Evolutionary conservation across 1,140 invertebrate genomes (phyloP).

Genomic region (Theocolax elegans): DNA sequence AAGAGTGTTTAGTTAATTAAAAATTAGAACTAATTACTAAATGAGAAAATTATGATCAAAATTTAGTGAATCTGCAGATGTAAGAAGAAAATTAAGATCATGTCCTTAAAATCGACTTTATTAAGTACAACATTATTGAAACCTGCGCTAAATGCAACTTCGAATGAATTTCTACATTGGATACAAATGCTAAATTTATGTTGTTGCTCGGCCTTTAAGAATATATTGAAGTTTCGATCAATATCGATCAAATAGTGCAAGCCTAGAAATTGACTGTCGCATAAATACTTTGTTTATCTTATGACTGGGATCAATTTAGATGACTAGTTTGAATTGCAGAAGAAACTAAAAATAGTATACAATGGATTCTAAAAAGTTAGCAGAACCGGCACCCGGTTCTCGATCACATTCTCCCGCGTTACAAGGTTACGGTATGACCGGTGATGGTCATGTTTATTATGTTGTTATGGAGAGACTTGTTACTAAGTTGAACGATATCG

Average conservation of each 20-base stretch:
- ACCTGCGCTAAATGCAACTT: neutral
- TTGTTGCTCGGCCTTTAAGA: neutral
- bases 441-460: slow-evolving; percentile 71
- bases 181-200: neutral
- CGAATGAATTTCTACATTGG: neutral
- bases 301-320: neutral
- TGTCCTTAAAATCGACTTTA: neutral
- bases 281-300: neutral
- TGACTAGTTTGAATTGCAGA: neutral
- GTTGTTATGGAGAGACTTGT: slow-evolving; percentile 89
- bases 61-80: neutral
- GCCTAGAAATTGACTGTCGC: neutral
- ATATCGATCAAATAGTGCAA: neutral
- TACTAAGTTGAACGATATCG: slow-evolving; percentile 84
- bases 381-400: slow-evolving; percentile 49
- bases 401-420: slow-evolving; percentile 50
- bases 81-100: neutral
- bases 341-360: slow-evolving; percentile 8
- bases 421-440: slow-evolving; percentile 48
- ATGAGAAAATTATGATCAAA: neutral
- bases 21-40: neutral
- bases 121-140: neutral
- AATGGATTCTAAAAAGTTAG: slow-evolving; percentile 58
- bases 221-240: neutral
- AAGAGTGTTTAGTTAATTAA: neutral